Percentiles rank a stretch among this genome's conserved stretches.
These are phyloP conservation scores for Ptilorrhoa leucosticta DNA, from an alignment of 2,113 vertebrate genomes.

Conservation along the genomic window DNA sequence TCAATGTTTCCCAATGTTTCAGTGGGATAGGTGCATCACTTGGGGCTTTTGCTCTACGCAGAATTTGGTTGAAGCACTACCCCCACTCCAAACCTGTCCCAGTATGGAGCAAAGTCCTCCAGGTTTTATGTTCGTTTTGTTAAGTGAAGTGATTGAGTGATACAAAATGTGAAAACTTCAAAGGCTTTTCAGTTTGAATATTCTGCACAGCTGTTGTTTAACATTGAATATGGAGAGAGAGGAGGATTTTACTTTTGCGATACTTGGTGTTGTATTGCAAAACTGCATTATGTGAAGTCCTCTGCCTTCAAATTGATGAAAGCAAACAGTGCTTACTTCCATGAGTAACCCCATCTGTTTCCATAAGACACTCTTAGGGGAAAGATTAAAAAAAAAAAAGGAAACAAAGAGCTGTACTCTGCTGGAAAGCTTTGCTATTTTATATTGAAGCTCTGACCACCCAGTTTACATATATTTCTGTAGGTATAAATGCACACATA, in stretches of 20 bases:
- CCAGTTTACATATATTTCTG: background rate
- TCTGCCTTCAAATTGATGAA: background rate
- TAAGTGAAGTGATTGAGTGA: background rate
- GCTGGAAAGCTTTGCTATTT: background rate
- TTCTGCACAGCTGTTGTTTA: slow-evolving; percentile 41
- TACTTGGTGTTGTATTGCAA: slow-evolving; percentile 27
- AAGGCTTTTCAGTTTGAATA: background rate
- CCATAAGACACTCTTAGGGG: background rate
- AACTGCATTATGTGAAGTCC: background rate
- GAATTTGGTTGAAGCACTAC: background rate
- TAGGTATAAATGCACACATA: background rate
- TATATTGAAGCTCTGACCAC: background rate
- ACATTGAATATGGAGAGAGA: background rate
- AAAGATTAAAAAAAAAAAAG: background rate
- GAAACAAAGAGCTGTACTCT: background rate
- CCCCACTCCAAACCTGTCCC: background rate
- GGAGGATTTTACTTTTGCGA: background rate
- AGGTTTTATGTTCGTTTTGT: slow-evolving; percentile 4
- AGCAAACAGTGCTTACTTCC: background rate
- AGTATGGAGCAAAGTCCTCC: background rate
- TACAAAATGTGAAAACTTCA: slow-evolving; percentile 17
- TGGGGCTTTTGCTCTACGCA: background rate
- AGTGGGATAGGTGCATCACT: background rate
- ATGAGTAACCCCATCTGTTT: slow-evolving; percentile 32
- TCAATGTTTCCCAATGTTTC: background rate